These are phyloP conservation scores for Drosophila incognita DNA, from an alignment of 2,888 invertebrate species.

Conservation along the genomic window DNA sequence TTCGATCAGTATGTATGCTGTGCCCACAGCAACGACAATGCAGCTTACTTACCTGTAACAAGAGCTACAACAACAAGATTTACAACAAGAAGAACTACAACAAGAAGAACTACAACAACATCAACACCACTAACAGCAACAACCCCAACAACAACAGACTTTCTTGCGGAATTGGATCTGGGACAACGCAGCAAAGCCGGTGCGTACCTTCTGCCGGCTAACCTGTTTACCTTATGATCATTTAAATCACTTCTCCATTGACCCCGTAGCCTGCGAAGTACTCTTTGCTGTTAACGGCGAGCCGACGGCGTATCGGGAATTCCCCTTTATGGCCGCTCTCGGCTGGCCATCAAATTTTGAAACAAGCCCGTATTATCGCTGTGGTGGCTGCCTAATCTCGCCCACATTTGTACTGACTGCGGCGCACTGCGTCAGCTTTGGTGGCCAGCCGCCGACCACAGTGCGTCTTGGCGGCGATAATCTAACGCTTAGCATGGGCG, in stretches of 20 bases:
- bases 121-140: no score
- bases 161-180: conserved; percentile 41
- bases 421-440: conserved; percentile 75
- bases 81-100: neutral
- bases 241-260: neutral
- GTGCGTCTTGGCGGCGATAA: conserved; percentile 75
- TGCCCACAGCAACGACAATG: conserved; percentile 7
- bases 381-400: conserved; percentile 76
- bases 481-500: conserved; percentile 51
- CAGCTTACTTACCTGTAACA: conserved; percentile 2
- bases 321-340: conserved; percentile 71
- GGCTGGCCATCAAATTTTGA: conserved; percentile 68
- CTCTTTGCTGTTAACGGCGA: conserved; percentile 25
- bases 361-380: conserved; percentile 63
- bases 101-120: neutral
- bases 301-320: conserved; percentile 45
- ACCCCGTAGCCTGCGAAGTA: conserved; percentile 25
- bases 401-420: conserved; percentile 73
- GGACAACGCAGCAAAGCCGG: conserved; percentile 65
- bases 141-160: neutral
- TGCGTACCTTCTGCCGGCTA: conserved; percentile 27
- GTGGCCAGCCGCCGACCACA: conserved; percentile 50
- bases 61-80: conserved; percentile 3
- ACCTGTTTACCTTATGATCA: neutral
- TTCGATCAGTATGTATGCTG: conserved; percentile 80